A percentile compares a stretch with the other conserved stretches of the same genome.
phyloP scores from a whole-genome alignment of 2,888 invertebrate genomes.

The Eudemis profundana region DNA sequence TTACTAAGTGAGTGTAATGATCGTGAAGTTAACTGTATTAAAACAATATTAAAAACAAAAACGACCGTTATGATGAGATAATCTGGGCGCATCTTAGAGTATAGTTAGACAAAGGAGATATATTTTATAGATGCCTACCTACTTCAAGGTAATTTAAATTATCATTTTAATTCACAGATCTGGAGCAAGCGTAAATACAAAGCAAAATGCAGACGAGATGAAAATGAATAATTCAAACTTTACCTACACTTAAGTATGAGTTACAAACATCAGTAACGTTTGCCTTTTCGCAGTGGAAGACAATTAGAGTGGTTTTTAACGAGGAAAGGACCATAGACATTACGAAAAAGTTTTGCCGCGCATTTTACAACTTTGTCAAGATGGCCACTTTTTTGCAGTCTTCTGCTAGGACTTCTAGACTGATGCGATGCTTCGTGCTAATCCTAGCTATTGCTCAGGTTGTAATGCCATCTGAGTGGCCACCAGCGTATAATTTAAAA shows the following conservation, averaged over 20 bases:
- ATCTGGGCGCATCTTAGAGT: too few species aligned
- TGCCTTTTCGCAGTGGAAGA: not conserved
- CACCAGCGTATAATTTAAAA: slow-evolving; percentile 57
- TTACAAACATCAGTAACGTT: too few species aligned
- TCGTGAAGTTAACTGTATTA: too few species aligned
- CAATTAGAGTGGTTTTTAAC: not conserved
- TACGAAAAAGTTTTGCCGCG: slow-evolving; percentile 7
- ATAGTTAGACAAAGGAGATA: too few species aligned
- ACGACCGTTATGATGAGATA: too few species aligned
- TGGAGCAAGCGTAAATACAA: not conserved
- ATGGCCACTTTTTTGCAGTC: slow-evolving; percentile 57
- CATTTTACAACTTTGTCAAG: slow-evolving; percentile 15
- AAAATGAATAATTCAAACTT: slow-evolving; percentile 1
- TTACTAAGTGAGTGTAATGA: not conserved
- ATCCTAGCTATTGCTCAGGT: slow-evolving; percentile 63
- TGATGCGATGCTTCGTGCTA: slow-evolving; percentile 61
- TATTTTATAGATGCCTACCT: not conserved
- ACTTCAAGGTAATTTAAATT: not conserved
- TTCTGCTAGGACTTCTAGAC: slow-evolving; percentile 51
- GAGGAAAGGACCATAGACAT: not conserved
- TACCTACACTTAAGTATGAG: too few species aligned
- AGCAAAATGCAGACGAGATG: not conserved
- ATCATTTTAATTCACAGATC: not conserved
- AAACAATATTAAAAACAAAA: too few species aligned
- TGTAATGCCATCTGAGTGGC: slow-evolving; percentile 67